These are phyloP conservation scores for Troilus luridus DNA, from an alignment of 2,888 invertebrate genomes.

Conservation along the genomic window DNA sequence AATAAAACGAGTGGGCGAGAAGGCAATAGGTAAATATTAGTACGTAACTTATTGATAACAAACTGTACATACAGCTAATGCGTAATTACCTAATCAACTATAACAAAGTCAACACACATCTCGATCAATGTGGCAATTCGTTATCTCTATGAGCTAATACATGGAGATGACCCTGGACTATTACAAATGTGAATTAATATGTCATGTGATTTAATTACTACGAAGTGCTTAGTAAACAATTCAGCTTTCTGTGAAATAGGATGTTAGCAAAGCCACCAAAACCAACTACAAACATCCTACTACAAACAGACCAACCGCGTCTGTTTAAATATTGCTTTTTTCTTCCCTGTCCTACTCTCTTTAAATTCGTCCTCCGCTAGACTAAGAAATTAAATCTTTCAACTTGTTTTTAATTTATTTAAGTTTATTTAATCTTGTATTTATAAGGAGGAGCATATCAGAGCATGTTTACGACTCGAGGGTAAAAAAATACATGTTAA, in stretches of 20 bases:
- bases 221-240: not conserved
- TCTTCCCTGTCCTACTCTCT: not conserved
- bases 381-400: not conserved
- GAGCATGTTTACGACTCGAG: too few relatives aligned
- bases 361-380: not conserved
- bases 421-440: too few relatives aligned
- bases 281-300: not conserved
- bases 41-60: too few relatives aligned
- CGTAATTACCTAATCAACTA: too few relatives aligned
- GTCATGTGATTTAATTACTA: not conserved
- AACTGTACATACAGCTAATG: too few relatives aligned
- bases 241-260: not conserved
- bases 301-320: not conserved
- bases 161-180: not conserved
- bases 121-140: too few relatives aligned
- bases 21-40: too few relatives aligned
- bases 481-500: too few relatives aligned
- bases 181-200: not conserved
- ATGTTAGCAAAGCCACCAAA: not conserved
- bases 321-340: not conserved
- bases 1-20: too few relatives aligned
- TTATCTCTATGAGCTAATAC: too few relatives aligned
- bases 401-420: not conserved
- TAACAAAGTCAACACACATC: too few relatives aligned
- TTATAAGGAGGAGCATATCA: too few relatives aligned